Evolutionary conservation across 1,140 invertebrate species (phyloP), one percentile per base, ranked within the genome.

Genomic region (Ceratina calcarata): DNA sequence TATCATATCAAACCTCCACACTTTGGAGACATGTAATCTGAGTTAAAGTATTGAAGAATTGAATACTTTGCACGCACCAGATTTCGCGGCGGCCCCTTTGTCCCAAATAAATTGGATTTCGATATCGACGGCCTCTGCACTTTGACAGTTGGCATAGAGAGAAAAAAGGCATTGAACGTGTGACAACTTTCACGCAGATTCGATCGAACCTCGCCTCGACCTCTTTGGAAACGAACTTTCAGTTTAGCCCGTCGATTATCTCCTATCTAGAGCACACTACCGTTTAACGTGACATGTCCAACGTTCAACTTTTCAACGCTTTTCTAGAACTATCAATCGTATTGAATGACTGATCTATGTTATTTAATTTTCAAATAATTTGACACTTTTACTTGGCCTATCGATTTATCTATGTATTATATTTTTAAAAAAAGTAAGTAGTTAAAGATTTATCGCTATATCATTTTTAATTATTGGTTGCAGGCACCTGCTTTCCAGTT

Each of bases 71-170:
- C 10, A 32, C 58, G 13, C 13, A 65, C 8, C 37, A 53, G n/a
- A 78, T 53, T 68, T 45, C 15, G 18, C 15, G 66, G 15, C 55
- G 37, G 55, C 8, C 45, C 70, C 58, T 78, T 78, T 78, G 75
- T 78, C 51, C 37, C 75, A n/a, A 13, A 3, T 51, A 68, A 78
- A 78, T 78, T 78, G 75, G 65, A 70, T 70, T 51, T 58, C 45
- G 67, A 78, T 32, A 22, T 13, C 58, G 45, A 53, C 37, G 18
- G 53, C 45, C 37, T 64, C 15, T 20, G 45, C 37, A 2, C 18
- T 32, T 20, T 24, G 37, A 58, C 49, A 32, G 37, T 6, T 20
- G 49, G 64, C 32, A 15, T 10, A 1, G n/a, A 20, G 27, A 49
- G 18, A 49, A 58, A 68, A 60, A 60, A 60, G 16, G n/a, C 18